Percentiles rank a stretch among this genome's conserved stretches.
phyloP scores from a whole-genome alignment of 2,797 vertebrate genomes.

The Morus bassanus region DNA sequence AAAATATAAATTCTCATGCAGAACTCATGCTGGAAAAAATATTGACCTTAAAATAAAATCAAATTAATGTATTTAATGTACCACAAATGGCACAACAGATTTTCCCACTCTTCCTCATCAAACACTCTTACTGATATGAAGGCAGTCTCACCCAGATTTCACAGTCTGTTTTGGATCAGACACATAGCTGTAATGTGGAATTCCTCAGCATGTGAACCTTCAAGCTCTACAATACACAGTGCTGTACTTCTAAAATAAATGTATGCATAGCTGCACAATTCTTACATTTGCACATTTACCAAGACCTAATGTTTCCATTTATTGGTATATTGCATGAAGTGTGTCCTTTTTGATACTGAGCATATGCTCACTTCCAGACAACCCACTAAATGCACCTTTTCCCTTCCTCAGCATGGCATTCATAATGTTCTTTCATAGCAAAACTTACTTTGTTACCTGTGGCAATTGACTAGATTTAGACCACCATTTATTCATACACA shows the following conservation, averaged over 20 bases:
- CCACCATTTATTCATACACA: neutral
- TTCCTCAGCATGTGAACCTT: neutral
- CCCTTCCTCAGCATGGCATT: neutral
- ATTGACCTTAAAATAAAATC: neutral
- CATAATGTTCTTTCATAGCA: neutral
- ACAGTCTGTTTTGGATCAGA: neutral
- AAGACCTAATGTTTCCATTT: neutral
- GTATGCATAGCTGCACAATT: neutral
- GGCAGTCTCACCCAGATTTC: neutral
- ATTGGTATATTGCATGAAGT: neutral
- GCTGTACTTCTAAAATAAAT: neutral
- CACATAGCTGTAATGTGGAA: accelerated
- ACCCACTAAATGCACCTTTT: neutral
- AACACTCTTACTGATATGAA: neutral
- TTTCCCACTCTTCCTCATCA: neutral
- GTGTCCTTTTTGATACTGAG: neutral
- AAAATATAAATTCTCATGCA: neutral
- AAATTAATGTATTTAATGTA: neutral
- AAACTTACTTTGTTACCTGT: neutral
- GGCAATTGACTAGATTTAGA: neutral
- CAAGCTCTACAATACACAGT: neutral
- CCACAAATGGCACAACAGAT: neutral
- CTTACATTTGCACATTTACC: neutral
- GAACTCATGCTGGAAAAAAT: neutral
- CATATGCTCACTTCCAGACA: neutral